Evolutionary conservation across 2,888 invertebrate species (phyloP), one percentile per base, ranked within the genome.

Genomic region (Hedya salicella): DNA sequence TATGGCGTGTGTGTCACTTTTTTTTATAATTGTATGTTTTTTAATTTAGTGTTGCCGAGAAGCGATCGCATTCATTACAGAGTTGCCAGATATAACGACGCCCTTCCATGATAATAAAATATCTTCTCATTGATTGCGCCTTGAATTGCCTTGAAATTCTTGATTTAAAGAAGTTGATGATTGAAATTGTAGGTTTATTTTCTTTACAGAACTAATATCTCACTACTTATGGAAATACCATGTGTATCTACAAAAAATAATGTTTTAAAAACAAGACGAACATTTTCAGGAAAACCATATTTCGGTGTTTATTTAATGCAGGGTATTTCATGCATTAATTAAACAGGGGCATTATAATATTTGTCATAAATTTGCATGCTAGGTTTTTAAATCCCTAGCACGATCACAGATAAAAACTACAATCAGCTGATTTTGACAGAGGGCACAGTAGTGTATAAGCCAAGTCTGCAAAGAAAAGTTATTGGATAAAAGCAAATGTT

Each of bases 1-100:
- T 91, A 91, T 91, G 91, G 92, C 91, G 92, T 92, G 92, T 92
- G 91, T 92, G 91, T 91, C 91, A 92, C 87, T 91, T 91, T 89
- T 87, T 83, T 77, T 75, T 75, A 76, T 78, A 78, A 80, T 77
- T 78, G 77, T 83, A 52, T 85, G 85, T 88, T 87, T 87, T 84
- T 73, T 72, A 68, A 62, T 63, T 56, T 69, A 62, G 74, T 82
- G 84, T 86, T 86, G 79, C 85, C 71, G 74, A 50, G 60, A 48
- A 48, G 30, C 67, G 67, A 57, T 62, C 19, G 59, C 59, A 36
- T 57, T 60, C 19, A 19, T 21, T n/a, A 1, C 21, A 16, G 48
- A 36, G 60, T 66, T 66, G 46, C 66, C 60, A 65, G 44, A 4
- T 19, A 17, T 44, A 32, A 44, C 8, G 42, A 32, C n/a, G 17